Evolutionary conservation across 2,113 vertebrate genomes (phyloP).

Genomic region (Numenius arquata): DNA sequence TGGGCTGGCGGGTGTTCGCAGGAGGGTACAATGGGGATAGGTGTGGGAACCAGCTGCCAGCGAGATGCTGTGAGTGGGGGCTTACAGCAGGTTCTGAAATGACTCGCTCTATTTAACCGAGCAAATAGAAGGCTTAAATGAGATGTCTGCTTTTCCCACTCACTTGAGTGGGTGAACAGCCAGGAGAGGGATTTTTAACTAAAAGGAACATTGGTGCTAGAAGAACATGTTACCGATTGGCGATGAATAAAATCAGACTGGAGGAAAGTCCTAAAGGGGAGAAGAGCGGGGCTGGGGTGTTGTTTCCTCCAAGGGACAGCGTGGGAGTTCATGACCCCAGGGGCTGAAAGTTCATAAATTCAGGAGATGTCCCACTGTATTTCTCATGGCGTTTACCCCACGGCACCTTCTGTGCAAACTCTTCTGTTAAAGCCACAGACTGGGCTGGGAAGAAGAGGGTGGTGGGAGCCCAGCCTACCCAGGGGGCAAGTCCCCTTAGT

Average conservation of each 20-base stretch:
- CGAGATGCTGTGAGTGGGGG: neutral
- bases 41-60: neutral
- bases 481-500: accelerated
- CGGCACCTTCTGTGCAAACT: neutral
- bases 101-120: neutral
- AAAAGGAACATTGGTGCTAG: neutral
- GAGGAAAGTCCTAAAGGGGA: neutral
- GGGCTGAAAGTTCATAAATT: neutral
- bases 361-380: no score
- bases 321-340: neutral
- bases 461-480: neutral
- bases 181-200: neutral
- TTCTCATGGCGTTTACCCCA: neutral
- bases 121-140: neutral
- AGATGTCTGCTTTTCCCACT: neutral
- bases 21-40: accelerated
- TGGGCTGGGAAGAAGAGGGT: neutral
- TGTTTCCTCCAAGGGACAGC: neutral
- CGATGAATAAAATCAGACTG: neutral
- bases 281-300: accelerated
- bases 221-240: neutral
- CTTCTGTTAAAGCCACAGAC: neutral
- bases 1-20: neutral
- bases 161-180: neutral
- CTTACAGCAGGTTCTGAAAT: neutral